Evolutionary conservation across 2,888 invertebrate genomes (phyloP), one percentile per base, ranked within the genome.

Genomic region (Cactoblastis cactorum): DNA sequence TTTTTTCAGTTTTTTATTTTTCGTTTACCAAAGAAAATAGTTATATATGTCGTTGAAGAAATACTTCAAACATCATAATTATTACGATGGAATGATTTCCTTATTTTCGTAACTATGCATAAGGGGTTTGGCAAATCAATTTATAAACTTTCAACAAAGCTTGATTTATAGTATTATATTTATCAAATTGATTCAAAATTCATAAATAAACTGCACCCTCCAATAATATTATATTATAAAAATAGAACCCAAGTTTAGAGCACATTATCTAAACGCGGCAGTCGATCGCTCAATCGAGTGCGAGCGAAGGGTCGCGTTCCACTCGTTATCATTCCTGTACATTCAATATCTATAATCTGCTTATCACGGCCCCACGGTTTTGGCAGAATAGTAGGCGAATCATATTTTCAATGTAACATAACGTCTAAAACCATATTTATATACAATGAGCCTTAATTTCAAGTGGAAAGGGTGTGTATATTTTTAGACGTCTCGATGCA

Each of bases 301-400:
- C 19, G 9, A 32, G 6, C 28, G 17, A 17, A 17, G 37, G 14
- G 28, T 28, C 28, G 43, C 17, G 1, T 22, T 41, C 6, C 11
- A 24, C 28, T 43, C 17, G 28, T 28, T 43, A 43, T 43, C 43
- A 43, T 11, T 41, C 12, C 43, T 28, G 28, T 12, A 15, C 39
- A 22, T 18, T 41, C 39, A n/a, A 41, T 22, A 28, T 15, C 28
- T 14, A n/a, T 43, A 43, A 43, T 43, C 43, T 43, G 43, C 43
- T 43, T 43, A 43, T 32, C 43, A 43, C 19, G 11, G 15, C 15
- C 28, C 43, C 43, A 24, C 15, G 28, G 28, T 43, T 43, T 28
- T 43, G 43, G n/a, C 43, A 28, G 28, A 43, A 43, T 43, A 15
- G 15, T 17, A 15, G 6, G 12, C 5, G 28, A 24, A 43, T 43